Evolutionary conservation across 2,888 invertebrate species (phyloP).

Genomic region (Tupiocoris notatus): DNA sequence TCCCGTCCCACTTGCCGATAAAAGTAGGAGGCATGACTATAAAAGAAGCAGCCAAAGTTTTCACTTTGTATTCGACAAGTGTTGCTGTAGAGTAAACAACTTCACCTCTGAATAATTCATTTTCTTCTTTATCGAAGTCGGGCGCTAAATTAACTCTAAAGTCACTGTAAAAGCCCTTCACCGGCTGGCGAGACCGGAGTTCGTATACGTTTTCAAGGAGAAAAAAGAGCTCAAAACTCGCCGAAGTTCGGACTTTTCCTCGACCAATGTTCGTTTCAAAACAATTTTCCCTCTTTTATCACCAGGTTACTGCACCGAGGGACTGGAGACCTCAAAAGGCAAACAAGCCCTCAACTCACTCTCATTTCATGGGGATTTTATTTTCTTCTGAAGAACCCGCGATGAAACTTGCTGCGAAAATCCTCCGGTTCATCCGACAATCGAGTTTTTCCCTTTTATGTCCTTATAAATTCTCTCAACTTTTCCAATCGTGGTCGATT

Average conservation of each 20-base stretch:
- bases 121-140: slow-evolving; percentile 16
- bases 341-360: neutral
- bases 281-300: neutral
- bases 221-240: neutral
- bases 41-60: neutral
- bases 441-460: too few relatives aligned
- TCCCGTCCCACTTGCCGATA: neutral
- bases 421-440: too few relatives aligned
- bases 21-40: neutral
- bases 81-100: slow-evolving; percentile 32
- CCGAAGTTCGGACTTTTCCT: neutral
- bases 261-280: neutral
- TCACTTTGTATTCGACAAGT: slow-evolving; percentile 35
- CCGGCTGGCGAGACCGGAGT: neutral
- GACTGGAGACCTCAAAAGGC: neutral
- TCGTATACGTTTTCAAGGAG: neutral
- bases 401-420: too few relatives aligned
- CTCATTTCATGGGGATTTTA: too few relatives aligned
- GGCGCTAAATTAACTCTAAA: slow-evolving; percentile 35
- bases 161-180: slow-evolving; percentile 20
- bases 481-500: too few relatives aligned
- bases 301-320: neutral
- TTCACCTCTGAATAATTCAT: slow-evolving; percentile 39
- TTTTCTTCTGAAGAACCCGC: too few relatives aligned
- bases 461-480: too few relatives aligned